phyloP scores from a whole-genome alignment of 1,140 invertebrate genomes.

The Pseudobourletiella spinata region DNA sequence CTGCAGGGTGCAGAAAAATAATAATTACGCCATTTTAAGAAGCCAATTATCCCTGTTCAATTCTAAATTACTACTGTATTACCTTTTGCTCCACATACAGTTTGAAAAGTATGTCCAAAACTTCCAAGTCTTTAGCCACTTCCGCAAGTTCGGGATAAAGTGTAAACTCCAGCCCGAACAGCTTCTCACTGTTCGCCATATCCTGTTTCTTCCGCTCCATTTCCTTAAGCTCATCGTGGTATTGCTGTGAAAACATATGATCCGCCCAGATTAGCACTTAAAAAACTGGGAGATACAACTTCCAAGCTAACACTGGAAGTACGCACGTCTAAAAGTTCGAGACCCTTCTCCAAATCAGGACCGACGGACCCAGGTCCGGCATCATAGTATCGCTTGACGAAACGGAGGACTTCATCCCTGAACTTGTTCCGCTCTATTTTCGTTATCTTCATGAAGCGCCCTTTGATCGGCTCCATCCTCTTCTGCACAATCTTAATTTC shows the following conservation, averaged over 20 bases:
- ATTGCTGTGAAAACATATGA: conserved; percentile 51
- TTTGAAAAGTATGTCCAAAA: conserved; percentile 62
- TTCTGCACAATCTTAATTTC: conserved; percentile 44
- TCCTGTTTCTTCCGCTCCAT: conserved; percentile 57
- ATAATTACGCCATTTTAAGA: no score
- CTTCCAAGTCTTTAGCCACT: conserved; percentile 60
- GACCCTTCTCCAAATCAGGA: conserved; percentile 61
- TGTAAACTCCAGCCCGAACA: conserved; percentile 73
- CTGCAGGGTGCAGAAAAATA: conserved; percentile 37
- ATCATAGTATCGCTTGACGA: conserved; percentile 50
- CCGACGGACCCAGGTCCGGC: conserved; percentile 69
- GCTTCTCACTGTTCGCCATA: conserved; percentile 66
- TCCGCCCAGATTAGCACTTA: no score
- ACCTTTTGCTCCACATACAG: conserved; percentile 69
- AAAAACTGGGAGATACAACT: no score
- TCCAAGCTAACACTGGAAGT: no score
- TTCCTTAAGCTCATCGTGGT: conserved; percentile 54
- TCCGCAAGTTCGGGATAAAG: conserved; percentile 66
- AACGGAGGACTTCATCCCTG: conserved; percentile 52
- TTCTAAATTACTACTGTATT: no score
- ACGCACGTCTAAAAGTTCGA: conserved; percentile 59
- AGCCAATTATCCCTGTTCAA: no score
- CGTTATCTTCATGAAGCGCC: conserved; percentile 65
- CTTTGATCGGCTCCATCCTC: conserved; percentile 43
- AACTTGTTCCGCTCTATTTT: conserved; percentile 62